Conservation (phyloP, 1,140 invertebrate genomes). For the Calliphora vicina region DNA sequence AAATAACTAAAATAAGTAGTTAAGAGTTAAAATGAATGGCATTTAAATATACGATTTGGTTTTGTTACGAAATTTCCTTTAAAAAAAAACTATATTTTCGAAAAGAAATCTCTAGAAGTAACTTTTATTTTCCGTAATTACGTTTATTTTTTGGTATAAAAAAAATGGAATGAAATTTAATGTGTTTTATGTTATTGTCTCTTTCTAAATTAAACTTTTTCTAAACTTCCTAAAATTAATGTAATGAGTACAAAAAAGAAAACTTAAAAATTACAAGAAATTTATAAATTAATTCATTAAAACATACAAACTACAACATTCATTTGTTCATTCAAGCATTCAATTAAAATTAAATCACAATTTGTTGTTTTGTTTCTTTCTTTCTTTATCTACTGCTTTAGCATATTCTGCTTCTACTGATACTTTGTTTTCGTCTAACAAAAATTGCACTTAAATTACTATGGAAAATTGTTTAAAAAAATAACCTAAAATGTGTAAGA, state of each 20-base stretch:
- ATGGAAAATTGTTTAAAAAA: neutral
- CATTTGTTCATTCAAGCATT: neutral
- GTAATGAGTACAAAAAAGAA: neutral
- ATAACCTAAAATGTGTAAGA: too few relatives aligned
- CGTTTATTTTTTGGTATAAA: constrained; percentile 4
- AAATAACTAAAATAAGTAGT: neutral
- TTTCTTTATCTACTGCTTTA: neutral
- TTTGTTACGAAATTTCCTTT: neutral
- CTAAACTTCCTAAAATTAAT: neutral
- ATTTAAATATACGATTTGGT: neutral
- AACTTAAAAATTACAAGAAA: neutral
- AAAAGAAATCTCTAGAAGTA: neutral
- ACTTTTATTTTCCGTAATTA: neutral
- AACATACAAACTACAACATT: neutral
- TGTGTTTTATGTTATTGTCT: neutral
- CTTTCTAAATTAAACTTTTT: neutral
- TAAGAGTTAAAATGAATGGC: neutral
- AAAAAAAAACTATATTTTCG: neutral
- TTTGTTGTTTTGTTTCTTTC: constrained; percentile 14
- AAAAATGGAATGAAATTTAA: neutral
- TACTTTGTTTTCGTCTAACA: neutral
- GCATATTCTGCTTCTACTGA: neutral
- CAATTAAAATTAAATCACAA: constrained; percentile 30
- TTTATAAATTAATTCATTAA: neutral
- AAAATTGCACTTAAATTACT: neutral